Conservation (phyloP, 2,888 invertebrate species). For the Aradus depressus region DNA sequence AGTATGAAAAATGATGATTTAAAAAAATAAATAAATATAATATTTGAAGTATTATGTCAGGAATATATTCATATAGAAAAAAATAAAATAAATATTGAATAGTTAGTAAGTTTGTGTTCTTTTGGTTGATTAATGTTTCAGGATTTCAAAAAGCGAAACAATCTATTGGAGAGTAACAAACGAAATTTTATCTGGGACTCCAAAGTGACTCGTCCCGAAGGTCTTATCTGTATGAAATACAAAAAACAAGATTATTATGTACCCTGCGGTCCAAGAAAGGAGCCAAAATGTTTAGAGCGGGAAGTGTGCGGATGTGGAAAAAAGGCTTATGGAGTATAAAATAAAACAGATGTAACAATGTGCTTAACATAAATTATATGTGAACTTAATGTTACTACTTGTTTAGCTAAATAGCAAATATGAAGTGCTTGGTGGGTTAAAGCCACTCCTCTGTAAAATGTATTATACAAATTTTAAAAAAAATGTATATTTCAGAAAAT, state of each 20-base stretch:
- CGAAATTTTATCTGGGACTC: slow-evolving; percentile 9
- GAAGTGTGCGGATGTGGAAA: slow-evolving; percentile 10
- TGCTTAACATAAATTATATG: neutral
- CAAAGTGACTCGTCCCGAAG: slow-evolving; percentile 1
- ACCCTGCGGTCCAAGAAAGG: neutral
- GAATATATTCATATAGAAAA: neutral
- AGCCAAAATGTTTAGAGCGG: slow-evolving; percentile 1
- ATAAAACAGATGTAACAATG: neutral
- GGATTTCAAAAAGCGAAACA: slow-evolving; percentile 11
- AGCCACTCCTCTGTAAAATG: no score
- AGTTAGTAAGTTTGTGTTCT: neutral
- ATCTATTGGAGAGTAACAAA: neutral
- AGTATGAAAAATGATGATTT: no score
- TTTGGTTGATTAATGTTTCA: slow-evolving; percentile 2
- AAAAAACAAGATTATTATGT: neutral
- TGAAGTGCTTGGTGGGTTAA: no score
- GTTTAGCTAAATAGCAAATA: no score
- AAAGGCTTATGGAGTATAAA: slow-evolving; percentile 6
- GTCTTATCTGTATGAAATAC: neutral
- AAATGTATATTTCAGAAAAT: no score
- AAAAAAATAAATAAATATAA: no score
- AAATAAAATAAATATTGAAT: neutral
- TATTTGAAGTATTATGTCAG: no score
- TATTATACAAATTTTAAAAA: no score
- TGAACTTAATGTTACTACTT: neutral